Evolutionary conservation across 2,888 invertebrate genomes (phyloP), one percentile per base, ranked within the genome.

Genomic region (Platycheirus albimanus): DNA sequence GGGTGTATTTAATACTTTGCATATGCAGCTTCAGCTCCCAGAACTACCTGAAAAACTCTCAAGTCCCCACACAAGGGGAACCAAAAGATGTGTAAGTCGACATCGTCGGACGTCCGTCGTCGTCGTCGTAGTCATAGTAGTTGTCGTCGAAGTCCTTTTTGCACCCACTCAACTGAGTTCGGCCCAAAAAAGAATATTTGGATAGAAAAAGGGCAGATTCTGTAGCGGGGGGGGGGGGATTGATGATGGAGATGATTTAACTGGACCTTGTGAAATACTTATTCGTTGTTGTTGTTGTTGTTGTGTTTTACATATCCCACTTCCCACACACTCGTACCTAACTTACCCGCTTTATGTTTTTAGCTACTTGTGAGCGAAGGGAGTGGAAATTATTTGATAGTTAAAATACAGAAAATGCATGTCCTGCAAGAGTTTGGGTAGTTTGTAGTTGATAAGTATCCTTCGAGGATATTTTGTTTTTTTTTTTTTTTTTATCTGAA

Each of bases 1-100:
- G 67, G 83, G 72, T 56, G n/a, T n/a, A n/a, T 83, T 78, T 83
- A 83, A 78, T 74, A 78, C 78, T 83, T 83, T 78, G 63, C 83
- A 83, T 83, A 77, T 83, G 83, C 67, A 83, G 11, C 58, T 58
- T 3, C 67, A 83, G 11, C 58, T 58, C 6, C 41, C 41, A 58
- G 3, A 58, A 58, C 72, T 61, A 61, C 61, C 83, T 83, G 83
- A 78, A 83, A 80, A 78, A 78, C 78, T 83, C 83, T 83, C 63
- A 83, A 83, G 77, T 83, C 78, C 80, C 72, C 78, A 78, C 58
- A 78, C 61, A 61, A 61, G 61, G 61, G 69, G 64, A 54, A 30
- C 72, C 63, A 45, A 67, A 78, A 83, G 83, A 83, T 69, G 72
- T 83, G 67, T 77, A 78, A 77, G 72, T 67, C 76, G 66, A 58